Evolutionary conservation across 1,140 invertebrate species (phyloP).

Genomic region (Cepaea nemoralis): DNA sequence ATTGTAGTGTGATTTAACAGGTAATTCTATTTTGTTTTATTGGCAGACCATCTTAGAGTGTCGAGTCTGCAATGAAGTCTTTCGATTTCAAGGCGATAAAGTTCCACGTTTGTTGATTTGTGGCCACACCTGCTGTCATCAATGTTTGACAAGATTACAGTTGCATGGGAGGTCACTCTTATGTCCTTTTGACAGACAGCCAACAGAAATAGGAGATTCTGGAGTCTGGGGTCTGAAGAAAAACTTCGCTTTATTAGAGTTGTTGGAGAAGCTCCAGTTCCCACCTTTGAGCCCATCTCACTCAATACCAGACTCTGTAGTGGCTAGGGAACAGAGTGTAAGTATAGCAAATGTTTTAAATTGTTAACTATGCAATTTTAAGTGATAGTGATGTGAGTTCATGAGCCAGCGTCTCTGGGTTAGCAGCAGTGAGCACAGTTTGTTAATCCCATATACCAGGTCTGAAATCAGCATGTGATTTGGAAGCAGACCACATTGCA

Average conservation of each 20-base stretch:
- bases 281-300: slow-evolving; percentile 55
- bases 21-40: too few species aligned
- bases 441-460: too few species aligned
- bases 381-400: too few species aligned
- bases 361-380: too few species aligned
- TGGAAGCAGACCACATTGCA: too few species aligned
- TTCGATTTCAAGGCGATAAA: slow-evolving; percentile 76
- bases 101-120: slow-evolving; percentile 77
- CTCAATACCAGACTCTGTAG: slow-evolving; percentile 70
- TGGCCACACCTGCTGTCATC: slow-evolving; percentile 78
- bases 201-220: slow-evolving; percentile 75
- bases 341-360: too few species aligned
- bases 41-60: slow-evolving; percentile 74
- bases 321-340: slow-evolving; percentile 30
- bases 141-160: slow-evolving; percentile 75
- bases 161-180: slow-evolving; percentile 73
- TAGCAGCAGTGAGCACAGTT: too few species aligned
- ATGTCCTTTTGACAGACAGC: slow-evolving; percentile 78
- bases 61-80: slow-evolving; percentile 78
- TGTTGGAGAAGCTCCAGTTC: slow-evolving; percentile 75
- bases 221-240: slow-evolving; percentile 79
- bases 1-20: too few species aligned
- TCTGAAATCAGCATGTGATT: too few species aligned
- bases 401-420: too few species aligned
- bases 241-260: slow-evolving; percentile 78